Conservation (phyloP, 2,113 vertebrate genomes). For the Cyphomyrus discorhynchus region DNA sequence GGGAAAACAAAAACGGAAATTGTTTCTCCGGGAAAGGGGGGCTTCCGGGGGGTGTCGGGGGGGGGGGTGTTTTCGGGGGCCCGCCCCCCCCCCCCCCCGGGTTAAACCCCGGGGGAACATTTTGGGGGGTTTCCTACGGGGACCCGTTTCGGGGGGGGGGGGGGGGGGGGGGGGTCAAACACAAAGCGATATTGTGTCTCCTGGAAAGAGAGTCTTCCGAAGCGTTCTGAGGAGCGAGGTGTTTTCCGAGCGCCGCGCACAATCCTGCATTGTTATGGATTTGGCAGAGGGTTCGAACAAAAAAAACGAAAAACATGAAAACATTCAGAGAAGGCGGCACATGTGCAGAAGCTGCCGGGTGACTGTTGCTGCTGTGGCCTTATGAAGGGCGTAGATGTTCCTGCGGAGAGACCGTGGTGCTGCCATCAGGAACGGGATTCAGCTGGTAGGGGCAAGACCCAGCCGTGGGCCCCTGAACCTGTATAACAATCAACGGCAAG, state of each 20-base stretch:
- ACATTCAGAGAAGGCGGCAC: constrained; percentile 24
- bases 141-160: too few species aligned
- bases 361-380: constrained; percentile 27
- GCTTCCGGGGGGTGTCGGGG: too few species aligned
- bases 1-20: constrained; percentile 45
- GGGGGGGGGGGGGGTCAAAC: constrained; percentile 28
- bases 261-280: constrained; percentile 72
- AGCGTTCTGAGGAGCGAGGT: constrained; percentile 55
- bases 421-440: not conserved
- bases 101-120: too few species aligned
- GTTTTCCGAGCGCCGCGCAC: constrained; percentile 64
- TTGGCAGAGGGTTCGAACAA: constrained; percentile 50
- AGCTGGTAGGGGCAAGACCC: not conserved
- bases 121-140: too few species aligned
- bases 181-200: constrained; percentile 73
- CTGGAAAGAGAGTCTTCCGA: constrained; percentile 51
- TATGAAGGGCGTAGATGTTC: constrained; percentile 47
- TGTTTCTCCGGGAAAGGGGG: too few species aligned
- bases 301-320: not conserved
- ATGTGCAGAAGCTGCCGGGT: constrained; percentile 14
- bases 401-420: not conserved
- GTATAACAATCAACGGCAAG: not conserved
- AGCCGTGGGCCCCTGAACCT: not conserved
- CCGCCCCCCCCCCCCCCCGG: too few species aligned
- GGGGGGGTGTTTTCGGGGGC: too few species aligned